Evolutionary conservation across 2,797 vertebrate genomes (phyloP).

Genomic region (Philypnodon macrostomus): DNA sequence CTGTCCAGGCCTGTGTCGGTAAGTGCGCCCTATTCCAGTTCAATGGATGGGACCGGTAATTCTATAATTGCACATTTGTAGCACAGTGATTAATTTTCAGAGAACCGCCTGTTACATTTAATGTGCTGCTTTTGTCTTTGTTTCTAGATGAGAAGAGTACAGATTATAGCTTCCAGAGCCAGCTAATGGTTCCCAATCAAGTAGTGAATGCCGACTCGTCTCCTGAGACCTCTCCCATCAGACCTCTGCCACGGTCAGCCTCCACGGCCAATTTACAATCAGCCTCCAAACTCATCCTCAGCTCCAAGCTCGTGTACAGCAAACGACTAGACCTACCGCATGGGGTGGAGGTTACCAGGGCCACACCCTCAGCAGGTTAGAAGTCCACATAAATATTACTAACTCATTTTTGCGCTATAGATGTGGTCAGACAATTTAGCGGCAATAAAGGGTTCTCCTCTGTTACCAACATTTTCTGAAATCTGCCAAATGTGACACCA

Average conservation of each 20-base stretch:
- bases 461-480: too few species aligned
- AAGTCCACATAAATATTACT: constrained; percentile 1
- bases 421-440: constrained; percentile 1
- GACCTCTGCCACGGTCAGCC: constrained; percentile 88
- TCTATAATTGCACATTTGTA: background rate
- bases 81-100: background rate
- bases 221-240: constrained; percentile 83
- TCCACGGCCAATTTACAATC: constrained; percentile 98
- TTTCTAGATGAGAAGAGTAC: constrained; percentile 78
- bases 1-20: constrained; percentile 94
- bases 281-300: constrained; percentile 96
- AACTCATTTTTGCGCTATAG: too few species aligned
- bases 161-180: constrained; percentile 77
- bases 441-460: too few species aligned
- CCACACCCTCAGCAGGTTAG: constrained; percentile 95
- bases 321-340: constrained; percentile 87
- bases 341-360: constrained; percentile 92
- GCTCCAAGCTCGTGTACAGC: constrained; percentile 93
- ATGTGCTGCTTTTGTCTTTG: constrained; percentile 20
- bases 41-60: background rate
- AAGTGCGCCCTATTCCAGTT: constrained; percentile 47
- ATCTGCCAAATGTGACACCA: too few species aligned
- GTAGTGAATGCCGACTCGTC: constrained; percentile 82
- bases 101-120: background rate
- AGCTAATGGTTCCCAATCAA: constrained; percentile 84